Percentiles rank a stretch among this genome's conserved stretches.
Evolutionary conservation across 2,797 vertebrate genomes (phyloP).

Genomic region (Monodelphis domestica): DNA sequence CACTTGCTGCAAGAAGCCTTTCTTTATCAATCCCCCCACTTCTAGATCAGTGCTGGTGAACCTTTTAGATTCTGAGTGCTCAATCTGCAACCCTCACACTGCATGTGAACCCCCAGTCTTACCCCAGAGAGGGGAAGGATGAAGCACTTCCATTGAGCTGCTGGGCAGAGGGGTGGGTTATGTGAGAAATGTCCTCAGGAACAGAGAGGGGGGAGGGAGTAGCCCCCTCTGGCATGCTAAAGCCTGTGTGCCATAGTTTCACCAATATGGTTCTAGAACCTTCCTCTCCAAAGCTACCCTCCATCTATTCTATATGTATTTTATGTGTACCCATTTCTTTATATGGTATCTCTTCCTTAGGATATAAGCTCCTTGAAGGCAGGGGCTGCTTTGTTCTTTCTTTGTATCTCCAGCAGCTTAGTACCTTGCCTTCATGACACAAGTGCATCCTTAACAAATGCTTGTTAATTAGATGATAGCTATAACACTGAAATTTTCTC

Average conservation of each 20-base stretch:
- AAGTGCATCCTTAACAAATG: neutral
- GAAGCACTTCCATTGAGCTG: no score
- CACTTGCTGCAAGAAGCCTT: conserved; percentile 28
- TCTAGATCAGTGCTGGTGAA: no score
- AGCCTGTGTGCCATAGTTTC: no score
- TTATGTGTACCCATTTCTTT: neutral
- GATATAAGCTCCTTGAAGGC: neutral
- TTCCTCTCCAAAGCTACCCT: neutral
- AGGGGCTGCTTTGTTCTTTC: neutral
- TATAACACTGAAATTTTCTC: neutral
- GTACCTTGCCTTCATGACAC: neutral
- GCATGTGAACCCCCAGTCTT: no score
- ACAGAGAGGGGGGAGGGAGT: no score
- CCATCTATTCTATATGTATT: neutral
- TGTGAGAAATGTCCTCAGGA: no score
- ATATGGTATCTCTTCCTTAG: neutral
- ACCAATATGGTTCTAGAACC: no score
- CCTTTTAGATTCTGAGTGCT: no score
- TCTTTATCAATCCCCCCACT: neutral
- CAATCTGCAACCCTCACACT: no score
- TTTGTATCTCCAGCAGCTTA: neutral
- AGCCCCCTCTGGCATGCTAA: no score
- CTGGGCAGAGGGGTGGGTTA: no score
- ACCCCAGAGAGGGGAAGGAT: no score
- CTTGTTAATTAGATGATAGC: neutral